Evolutionary conservation across 2,888 invertebrate species (phyloP).

Genomic region (Athalia cordata): DNA sequence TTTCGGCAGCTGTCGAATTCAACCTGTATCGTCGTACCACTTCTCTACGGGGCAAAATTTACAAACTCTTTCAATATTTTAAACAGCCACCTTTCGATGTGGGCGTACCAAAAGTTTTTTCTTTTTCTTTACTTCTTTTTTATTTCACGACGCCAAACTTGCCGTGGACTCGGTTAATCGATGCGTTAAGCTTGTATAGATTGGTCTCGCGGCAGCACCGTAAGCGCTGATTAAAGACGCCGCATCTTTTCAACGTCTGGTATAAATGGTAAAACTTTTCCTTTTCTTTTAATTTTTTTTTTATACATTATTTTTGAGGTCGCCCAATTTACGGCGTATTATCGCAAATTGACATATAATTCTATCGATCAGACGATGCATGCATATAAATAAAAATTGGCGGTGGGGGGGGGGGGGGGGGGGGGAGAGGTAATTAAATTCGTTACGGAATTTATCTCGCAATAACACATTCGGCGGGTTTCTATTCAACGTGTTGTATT

Average conservation of each 20-base stretch:
- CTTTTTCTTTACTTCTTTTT: conserved; percentile 17
- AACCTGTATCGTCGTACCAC: too few relatives aligned
- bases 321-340: conserved; percentile 24
- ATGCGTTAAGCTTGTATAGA: conserved; percentile 28
- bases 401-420: too few relatives aligned
- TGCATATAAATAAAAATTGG: not conserved
- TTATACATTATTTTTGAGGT: conserved; percentile 14
- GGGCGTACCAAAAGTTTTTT: too few relatives aligned
- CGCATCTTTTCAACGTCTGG: conserved; percentile 23
- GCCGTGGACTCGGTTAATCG: conserved; percentile 32
- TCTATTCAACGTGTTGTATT: conserved; percentile 22
- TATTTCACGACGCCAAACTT: conserved; percentile 3
- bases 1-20: too few relatives aligned
- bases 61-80: too few relatives aligned
- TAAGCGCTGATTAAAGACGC: conserved; percentile 42
- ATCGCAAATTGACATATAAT: conserved; percentile 33
- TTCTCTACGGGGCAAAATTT: too few relatives aligned
- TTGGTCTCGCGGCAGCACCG: conserved; percentile 20
- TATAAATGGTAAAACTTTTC: not conserved
- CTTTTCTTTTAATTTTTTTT: not conserved
- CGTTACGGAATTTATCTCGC: not conserved
- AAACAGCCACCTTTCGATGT: too few relatives aligned
- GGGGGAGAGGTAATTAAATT: conserved; percentile 12
- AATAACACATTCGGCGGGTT: conserved; percentile 10
- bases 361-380: conserved; percentile 16